These are phyloP conservation scores for Eufriesea mexicana DNA, from an alignment of 1,140 invertebrate genomes.

Conservation along the genomic window DNA sequence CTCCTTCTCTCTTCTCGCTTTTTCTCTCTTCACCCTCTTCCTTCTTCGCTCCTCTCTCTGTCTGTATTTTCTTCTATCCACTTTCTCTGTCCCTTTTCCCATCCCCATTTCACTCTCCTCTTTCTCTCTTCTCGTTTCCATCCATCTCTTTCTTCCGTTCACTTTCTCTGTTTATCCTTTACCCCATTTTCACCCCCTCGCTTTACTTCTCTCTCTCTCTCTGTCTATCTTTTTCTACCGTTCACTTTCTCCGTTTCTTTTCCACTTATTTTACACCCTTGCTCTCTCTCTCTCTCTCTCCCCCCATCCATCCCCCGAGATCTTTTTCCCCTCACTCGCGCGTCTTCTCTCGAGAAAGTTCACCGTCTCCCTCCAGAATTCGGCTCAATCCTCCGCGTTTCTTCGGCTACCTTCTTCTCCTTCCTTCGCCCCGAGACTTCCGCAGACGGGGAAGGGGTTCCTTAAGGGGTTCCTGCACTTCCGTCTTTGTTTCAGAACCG, in stretches of 20 bases:
- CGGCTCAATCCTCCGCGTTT: neutral
- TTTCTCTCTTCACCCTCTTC: neutral
- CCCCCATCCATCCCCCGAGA: neutral
- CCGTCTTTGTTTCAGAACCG: neutral
- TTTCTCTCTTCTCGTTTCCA: neutral
- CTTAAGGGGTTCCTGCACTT: neutral
- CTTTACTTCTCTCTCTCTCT: slow-evolving; percentile 44
- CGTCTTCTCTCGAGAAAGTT: slow-evolving; percentile 4
- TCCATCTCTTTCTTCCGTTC: neutral
- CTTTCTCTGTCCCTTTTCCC: neutral
- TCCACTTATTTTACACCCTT: too few relatives aligned
- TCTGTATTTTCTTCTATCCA: too few relatives aligned
- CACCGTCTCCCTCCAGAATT: neutral
- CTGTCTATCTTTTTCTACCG: slow-evolving; percentile 27
- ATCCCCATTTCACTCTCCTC: neutral
- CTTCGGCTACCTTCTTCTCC: too few relatives aligned
- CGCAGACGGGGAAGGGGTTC: too few relatives aligned
- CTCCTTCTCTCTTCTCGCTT: neutral
- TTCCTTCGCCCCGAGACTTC: too few relatives aligned
- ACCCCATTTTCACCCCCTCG: slow-evolving; percentile 14
- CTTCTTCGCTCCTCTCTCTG: too few relatives aligned
- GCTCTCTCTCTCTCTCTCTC: neutral
- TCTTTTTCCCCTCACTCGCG: neutral
- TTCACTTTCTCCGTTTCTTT: neutral
- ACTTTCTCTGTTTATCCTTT: neutral